phyloP scores from a whole-genome alignment of 2,888 invertebrate species.

The Rhopalosiphum nymphaeae region DNA sequence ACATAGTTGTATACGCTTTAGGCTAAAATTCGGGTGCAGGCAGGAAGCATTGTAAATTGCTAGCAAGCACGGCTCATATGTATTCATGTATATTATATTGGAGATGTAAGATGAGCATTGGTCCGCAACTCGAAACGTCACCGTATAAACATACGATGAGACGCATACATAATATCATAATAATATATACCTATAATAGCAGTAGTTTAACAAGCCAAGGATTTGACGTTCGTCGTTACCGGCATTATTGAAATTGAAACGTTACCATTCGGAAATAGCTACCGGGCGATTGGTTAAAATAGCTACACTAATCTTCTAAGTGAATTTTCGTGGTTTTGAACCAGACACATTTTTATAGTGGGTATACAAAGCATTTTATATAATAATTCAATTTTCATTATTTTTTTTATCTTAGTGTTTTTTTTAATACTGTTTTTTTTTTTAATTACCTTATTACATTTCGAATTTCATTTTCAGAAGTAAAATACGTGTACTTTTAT shows the following conservation, averaged over 20 bases:
- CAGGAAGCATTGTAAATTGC: slow-evolving; percentile 27
- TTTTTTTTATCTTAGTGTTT: neutral
- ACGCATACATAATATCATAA: neutral
- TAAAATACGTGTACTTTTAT: neutral
- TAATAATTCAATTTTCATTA: neutral
- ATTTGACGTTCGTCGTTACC: neutral
- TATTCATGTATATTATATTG: neutral
- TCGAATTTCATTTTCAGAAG: neutral
- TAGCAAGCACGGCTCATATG: neutral
- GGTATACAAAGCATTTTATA: neutral
- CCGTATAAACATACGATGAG: neutral
- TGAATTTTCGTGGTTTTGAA: neutral
- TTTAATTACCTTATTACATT: too few species aligned
- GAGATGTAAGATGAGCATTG: slow-evolving; percentile 5
- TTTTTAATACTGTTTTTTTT: neutral
- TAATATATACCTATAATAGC: neutral
- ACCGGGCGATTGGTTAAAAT: neutral
- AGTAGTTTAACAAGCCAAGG: neutral
- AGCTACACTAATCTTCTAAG: neutral
- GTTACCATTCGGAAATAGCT: neutral
- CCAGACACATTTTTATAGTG: neutral
- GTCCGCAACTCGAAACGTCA: neutral
- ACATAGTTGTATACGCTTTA: neutral
- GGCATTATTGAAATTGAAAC: neutral
- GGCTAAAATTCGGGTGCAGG: slow-evolving; percentile 39